These are phyloP conservation scores for Ectemnius continuus DNA, from an alignment of 2,888 invertebrate species.

Conservation along the genomic window DNA sequence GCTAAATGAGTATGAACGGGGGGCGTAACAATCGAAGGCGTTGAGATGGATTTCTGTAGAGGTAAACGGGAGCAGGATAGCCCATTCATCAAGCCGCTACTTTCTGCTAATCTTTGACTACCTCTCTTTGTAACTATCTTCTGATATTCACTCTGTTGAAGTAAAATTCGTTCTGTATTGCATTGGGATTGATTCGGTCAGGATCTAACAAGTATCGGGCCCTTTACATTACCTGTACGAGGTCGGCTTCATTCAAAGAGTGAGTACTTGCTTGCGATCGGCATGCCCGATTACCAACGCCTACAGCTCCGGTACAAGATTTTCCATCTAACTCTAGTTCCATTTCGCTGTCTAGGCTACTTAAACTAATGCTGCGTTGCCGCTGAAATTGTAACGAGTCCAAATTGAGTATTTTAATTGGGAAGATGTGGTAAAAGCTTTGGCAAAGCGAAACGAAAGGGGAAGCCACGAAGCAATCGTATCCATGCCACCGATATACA, in stretches of 20 bases:
- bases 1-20: constrained; percentile 82
- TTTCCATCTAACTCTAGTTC: constrained; percentile 81
- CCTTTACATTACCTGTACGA: constrained; percentile 81
- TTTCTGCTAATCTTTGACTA: constrained; percentile 78
- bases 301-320: constrained; percentile 79
- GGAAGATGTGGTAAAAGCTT: constrained; percentile 11
- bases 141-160: constrained; percentile 85
- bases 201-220: too few relatives aligned
- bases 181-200: too few relatives aligned
- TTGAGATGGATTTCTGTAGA: constrained; percentile 93
- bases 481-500: constrained; percentile 39
- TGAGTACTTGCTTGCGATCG: constrained; percentile 83
- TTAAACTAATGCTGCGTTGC: constrained; percentile 83
- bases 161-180: constrained; percentile 31
- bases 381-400: constrained; percentile 62
- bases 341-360: constrained; percentile 92
- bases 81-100: constrained; percentile 75
- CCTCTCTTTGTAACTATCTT: constrained; percentile 82
- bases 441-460: constrained; percentile 36
- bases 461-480: constrained; percentile 34
- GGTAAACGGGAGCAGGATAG: constrained; percentile 85
- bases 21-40: constrained; percentile 90
- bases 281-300: constrained; percentile 69
- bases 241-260: constrained; percentile 92
- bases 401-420: constrained; percentile 30